phyloP scores from a whole-genome alignment of 2,888 invertebrate genomes.

The Cancer borealis region DNA sequence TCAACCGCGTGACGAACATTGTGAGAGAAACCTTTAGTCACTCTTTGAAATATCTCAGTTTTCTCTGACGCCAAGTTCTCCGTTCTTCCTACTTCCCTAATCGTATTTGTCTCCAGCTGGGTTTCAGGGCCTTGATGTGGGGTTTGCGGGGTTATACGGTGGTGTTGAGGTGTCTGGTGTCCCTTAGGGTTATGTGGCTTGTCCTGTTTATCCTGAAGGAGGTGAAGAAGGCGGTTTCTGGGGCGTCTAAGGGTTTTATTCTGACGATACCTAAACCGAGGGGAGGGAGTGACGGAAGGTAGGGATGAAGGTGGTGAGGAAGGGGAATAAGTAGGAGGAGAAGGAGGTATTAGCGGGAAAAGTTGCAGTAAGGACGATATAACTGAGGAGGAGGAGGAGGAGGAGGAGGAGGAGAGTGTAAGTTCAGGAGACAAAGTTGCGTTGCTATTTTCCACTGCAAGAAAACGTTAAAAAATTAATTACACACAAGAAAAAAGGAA shows the following conservation, averaged over 20 bases:
- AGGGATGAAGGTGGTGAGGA: not conserved
- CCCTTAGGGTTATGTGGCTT: not conserved
- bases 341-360: no score
- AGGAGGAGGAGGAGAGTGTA: not conserved
- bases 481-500: no score
- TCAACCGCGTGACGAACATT: not conserved
- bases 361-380: no score
- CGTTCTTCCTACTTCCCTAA: not conserved
- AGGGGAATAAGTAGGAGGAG: not conserved
- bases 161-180: not conserved
- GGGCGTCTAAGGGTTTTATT: not conserved
- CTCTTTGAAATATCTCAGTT: not conserved
- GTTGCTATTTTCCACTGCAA: not conserved
- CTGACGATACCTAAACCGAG: not conserved
- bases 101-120: not conserved
- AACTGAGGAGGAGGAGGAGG: not conserved
- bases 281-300: not conserved
- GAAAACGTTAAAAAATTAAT: no score
- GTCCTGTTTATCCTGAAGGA: not conserved
- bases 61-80: not conserved
- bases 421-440: not conserved
- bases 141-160: not conserved
- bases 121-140: not conserved
- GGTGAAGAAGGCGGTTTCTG: not conserved
- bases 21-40: not conserved